Base-by-base conservation (phyloP, 2,113 vertebrate genomes). In the Phyllostomus discolor region DNA sequence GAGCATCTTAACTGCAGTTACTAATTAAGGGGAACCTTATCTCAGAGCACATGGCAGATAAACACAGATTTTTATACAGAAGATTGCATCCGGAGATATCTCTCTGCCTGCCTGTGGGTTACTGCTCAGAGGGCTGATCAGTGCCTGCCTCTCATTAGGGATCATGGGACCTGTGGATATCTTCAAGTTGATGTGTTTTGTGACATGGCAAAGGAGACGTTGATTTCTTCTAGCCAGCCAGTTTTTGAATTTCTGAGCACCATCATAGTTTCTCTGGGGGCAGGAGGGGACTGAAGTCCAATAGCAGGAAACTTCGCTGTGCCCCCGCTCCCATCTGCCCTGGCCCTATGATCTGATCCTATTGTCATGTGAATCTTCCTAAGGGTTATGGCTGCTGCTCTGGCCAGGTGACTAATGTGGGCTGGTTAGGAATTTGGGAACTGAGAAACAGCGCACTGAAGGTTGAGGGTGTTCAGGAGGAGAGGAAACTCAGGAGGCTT, bases 11-110 rank as follows among this genome's bases (percentile, higher is more conserved):
- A 54, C 66, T 67, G 12, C 4, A 70, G 64, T n/a, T 73, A 48
- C n/a, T 64, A 59, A 22, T 80, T 46, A 81, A 81, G 41, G 67
- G 24, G 67, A 72, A 20, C 90, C 59, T 84, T 91, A 80, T 59
- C 59, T 52, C 20, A 22, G 75, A 82, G 14, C 33, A 46, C 10
- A 7, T 50, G 78, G 46, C 64, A 88, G 86, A 73, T 73, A 91
- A 83, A 46, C 16, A 54, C 10, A 24, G 88, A 52, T 8, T 70
- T 88, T 94, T 81, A 50, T 72, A 7, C 1, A 2, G 31, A 67
- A 11, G 86, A 35, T 90, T 46, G 15, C 38, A 38, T 66, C 41
- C 17, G 10, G 41, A 54, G 52, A 11, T 66, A 24, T 16, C n/a
- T 17, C 57, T n/a, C 50, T 57, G 69, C 48, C 59, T 0, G 0